Evolutionary conservation across 2,888 invertebrate species (phyloP).

Genomic region (Pheosia gnoma): DNA sequence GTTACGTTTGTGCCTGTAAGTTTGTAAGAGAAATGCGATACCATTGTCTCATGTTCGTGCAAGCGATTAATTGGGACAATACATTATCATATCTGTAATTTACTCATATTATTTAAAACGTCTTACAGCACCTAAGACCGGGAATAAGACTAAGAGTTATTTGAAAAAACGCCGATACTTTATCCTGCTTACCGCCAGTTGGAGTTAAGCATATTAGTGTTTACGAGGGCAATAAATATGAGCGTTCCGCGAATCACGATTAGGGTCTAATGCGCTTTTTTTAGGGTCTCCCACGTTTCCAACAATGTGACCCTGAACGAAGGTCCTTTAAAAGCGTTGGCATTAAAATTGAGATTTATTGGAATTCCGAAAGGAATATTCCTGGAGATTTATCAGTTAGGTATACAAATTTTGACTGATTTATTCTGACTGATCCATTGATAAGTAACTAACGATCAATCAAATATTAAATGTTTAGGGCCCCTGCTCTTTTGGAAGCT

Average conservation of each 20-base stretch:
- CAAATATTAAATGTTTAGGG: no score
- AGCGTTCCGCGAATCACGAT: slow-evolving; percentile 51
- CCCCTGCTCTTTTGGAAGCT: no score
- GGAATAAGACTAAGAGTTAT: not conserved
- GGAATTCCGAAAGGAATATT: not conserved
- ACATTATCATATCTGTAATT: no score
- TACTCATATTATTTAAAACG: no score
- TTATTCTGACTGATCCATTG: no score
- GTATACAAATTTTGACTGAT: no score
- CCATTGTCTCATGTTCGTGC: no score
- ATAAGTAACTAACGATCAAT: no score
- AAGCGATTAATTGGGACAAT: no score
- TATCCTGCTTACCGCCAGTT: slow-evolving; percentile 10
- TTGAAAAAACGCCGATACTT: slow-evolving; percentile 25
- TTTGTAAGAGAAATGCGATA: no score
- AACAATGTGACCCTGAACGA: slow-evolving; percentile 7
- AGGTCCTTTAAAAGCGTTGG: slow-evolving; percentile 8
- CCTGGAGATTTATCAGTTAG: not conserved
- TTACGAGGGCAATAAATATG: slow-evolving; percentile 51
- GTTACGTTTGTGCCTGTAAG: no score
- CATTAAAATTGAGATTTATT: slow-evolving; percentile 22
- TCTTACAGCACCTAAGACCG: no score
- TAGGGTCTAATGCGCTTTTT: slow-evolving; percentile 47
- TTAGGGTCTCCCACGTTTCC: slow-evolving; percentile 5
- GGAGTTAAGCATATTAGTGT: slow-evolving; percentile 37